A percentile compares a stretch with the other conserved stretches of the same genome.
Evolutionary conservation across 1,140 invertebrate genomes (phyloP).

Genomic region (Meloidogyne exigua): DNA sequence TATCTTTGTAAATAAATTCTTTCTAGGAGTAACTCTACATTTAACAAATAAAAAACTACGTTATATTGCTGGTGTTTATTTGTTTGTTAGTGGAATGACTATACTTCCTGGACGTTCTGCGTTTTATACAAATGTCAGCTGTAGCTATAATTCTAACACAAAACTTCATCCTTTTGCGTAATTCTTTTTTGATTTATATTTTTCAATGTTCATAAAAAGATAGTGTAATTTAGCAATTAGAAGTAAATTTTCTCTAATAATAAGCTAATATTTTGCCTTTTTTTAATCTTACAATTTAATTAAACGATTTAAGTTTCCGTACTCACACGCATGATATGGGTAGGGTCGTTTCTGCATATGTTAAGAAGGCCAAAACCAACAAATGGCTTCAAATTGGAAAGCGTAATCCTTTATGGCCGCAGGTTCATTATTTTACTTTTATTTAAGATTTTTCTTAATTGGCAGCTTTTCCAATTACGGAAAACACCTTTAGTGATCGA

Average conservation of each 20-base stretch:
- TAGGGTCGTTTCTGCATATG: conserved; percentile 59
- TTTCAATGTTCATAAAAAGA: not conserved
- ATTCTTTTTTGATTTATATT: not conserved
- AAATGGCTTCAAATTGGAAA: conserved; percentile 64
- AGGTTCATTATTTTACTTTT: conserved; percentile 37
- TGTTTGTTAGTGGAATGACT: conserved; percentile 57
- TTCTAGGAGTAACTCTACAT: conserved; percentile 47
- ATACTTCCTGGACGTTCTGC: conserved; percentile 52
- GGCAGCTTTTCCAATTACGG: conserved; percentile 52
- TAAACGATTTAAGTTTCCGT: conserved; percentile 48
- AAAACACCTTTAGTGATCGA: conserved; percentile 41
- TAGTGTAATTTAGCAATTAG: not conserved
- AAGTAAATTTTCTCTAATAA: not conserved
- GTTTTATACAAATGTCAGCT: conserved; percentile 50
- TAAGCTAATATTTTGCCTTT: too few relatives aligned
- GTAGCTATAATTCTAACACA: conserved; percentile 49
- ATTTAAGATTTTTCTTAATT: not conserved
- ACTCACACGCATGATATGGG: conserved; percentile 64
- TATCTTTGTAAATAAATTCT: not conserved
- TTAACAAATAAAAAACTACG: conserved; percentile 37
- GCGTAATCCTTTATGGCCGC: conserved; percentile 64
- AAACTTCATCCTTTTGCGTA: conserved; percentile 63
- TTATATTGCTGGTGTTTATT: conserved; percentile 54
- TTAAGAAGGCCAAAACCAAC: conserved; percentile 43
- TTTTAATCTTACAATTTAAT: too few relatives aligned